A percentile compares a stretch with the other conserved stretches of the same genome.
Conservation (phyloP, 2,888 invertebrate genomes). For the Thymelicus lineola region DNA sequence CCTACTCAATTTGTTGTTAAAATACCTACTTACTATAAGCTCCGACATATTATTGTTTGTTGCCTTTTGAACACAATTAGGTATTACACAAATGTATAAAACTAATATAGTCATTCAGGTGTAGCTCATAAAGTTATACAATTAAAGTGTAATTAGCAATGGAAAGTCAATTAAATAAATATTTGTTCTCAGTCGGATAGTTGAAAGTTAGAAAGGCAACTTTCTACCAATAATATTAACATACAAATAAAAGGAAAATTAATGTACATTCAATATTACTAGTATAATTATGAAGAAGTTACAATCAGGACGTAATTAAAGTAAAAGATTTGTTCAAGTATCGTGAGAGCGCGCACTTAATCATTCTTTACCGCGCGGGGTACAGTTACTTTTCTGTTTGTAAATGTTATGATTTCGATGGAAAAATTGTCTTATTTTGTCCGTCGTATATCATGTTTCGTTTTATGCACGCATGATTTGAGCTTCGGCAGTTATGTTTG, state of each 20-base stretch:
- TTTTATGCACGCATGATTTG: slow-evolving; percentile 4
- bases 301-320: slow-evolving; percentile 40
- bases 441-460: slow-evolving; percentile 1
- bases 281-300: slow-evolving; percentile 35
- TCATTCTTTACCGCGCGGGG: slow-evolving; percentile 19
- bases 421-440: slow-evolving; percentile 10
- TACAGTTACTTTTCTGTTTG: slow-evolving; percentile 14
- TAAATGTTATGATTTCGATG: slow-evolving; percentile 26
- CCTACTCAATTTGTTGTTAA: too few species aligned
- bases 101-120: slow-evolving; percentile 25
- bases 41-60: neutral
- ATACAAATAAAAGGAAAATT: slow-evolving; percentile 45
- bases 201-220: slow-evolving; percentile 45
- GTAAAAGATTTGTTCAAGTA: slow-evolving; percentile 32
- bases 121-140: slow-evolving; percentile 40
- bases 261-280: slow-evolving; percentile 36
- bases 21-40: too few species aligned
- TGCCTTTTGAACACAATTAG: neutral
- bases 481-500: neutral
- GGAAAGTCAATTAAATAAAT: slow-evolving; percentile 42
- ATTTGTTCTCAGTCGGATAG: slow-evolving; percentile 39
- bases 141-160: slow-evolving; percentile 43
- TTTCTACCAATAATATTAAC: slow-evolving; percentile 46
- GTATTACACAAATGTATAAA: neutral
- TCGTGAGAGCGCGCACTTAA: slow-evolving; percentile 40